Evolutionary conservation across 2,797 vertebrate genomes (phyloP).

Genomic region (Chelidonichthys spinosus): DNA sequence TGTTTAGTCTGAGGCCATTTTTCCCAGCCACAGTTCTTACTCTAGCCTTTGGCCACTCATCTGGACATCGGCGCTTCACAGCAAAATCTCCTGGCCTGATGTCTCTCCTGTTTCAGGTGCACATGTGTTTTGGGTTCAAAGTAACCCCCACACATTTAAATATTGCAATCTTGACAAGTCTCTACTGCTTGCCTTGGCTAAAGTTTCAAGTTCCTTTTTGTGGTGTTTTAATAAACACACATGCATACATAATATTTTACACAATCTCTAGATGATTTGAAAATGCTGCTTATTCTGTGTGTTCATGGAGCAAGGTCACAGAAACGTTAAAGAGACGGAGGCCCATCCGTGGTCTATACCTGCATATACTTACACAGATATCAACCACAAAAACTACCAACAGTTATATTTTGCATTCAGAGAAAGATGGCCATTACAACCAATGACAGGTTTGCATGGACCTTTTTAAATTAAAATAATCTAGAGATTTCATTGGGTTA

Average conservation of each 20-base stretch:
- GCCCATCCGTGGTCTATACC: background rate
- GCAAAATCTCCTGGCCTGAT: constrained; percentile 46
- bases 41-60: constrained; percentile 57
- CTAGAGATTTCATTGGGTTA: background rate
- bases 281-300: background rate
- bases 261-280: background rate
- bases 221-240: constrained; percentile 13
- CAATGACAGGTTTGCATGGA: background rate
- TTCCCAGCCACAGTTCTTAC: constrained; percentile 74
- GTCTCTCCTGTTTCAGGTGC: constrained; percentile 64
- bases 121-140: constrained; percentile 60
- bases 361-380: background rate
- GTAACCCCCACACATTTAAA: constrained; percentile 47
- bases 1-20: constrained; percentile 86
- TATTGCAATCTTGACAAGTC: constrained; percentile 42
- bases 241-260: background rate
- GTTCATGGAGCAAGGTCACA: background rate
- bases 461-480: background rate
- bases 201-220: constrained; percentile 16
- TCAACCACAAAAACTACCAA: background rate
- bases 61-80: constrained; percentile 53
- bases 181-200: constrained; percentile 4
- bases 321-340: background rate
- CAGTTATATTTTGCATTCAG: background rate
- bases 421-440: background rate